A percentile compares a stretch with the other conserved stretches of the same genome.
These are phyloP conservation scores for Sinocyclocheilus maitianheensis DNA, from an alignment of 2,113 vertebrate species.

Conservation along the genomic window DNA sequence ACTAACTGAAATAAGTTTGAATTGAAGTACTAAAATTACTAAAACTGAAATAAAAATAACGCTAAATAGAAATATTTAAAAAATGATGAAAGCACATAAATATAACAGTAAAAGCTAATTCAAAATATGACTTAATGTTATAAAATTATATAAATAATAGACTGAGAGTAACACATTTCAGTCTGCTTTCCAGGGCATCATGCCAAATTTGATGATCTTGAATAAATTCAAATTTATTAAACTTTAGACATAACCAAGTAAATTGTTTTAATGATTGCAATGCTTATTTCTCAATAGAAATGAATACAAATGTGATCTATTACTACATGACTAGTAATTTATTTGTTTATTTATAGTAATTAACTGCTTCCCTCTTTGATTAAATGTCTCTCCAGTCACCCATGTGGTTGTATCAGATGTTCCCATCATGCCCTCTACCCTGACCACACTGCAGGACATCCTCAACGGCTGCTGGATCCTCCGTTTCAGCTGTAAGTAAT, in stretches of 20 bases:
- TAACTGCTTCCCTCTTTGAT: background rate
- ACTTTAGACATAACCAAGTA: background rate
- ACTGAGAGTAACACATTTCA: background rate
- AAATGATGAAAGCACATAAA: background rate
- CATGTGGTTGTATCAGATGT: constrained; percentile 85
- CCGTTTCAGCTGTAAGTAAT: constrained; percentile 85
- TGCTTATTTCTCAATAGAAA: background rate
- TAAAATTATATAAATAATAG: background rate
- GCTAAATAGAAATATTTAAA: too few relatives aligned
- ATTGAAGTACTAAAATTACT: too few relatives aligned
- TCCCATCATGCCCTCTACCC: constrained; percentile 75
- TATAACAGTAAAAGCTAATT: background rate
- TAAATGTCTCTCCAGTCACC: constrained; percentile 80
- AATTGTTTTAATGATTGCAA: background rate
- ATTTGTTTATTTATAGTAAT: background rate
- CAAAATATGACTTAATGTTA: too few relatives aligned
- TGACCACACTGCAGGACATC: constrained; percentile 84
- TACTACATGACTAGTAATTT: background rate
- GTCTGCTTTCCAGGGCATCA: background rate
- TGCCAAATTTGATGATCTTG: background rate
- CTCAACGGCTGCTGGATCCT: constrained; percentile 90
- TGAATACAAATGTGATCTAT: background rate
- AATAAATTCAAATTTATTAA: background rate
- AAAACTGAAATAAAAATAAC: too few relatives aligned
- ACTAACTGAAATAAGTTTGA: too few relatives aligned